phyloP scores from a whole-genome alignment of 2,797 vertebrate species.

The Alectoris magna region DNA sequence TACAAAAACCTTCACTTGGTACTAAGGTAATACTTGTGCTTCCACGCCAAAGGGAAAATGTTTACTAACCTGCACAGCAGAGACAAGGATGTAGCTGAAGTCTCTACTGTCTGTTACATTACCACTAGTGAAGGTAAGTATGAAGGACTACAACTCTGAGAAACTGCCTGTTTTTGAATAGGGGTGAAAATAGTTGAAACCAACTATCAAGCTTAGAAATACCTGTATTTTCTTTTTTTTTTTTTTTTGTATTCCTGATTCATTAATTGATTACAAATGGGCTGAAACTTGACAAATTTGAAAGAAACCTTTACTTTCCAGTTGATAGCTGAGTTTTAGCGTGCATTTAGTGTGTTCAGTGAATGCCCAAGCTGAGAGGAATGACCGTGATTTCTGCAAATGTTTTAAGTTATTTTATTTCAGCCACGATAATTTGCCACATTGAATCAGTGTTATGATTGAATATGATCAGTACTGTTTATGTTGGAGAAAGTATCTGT shows the following conservation, averaged over 20 bases:
- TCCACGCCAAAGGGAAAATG: neutral
- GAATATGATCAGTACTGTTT: neutral
- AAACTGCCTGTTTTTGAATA: neutral
- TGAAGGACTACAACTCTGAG: neutral
- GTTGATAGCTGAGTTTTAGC: neutral
- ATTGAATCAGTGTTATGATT: neutral
- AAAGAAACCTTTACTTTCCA: neutral
- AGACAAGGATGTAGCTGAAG: neutral
- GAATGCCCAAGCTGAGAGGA: neutral
- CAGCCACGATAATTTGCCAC: neutral
- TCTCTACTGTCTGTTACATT: neutral
- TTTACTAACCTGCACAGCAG: neutral
- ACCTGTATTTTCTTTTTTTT: neutral
- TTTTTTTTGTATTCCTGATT: neutral
- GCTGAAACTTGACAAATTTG: too few relatives aligned
- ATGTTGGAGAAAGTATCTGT: neutral
- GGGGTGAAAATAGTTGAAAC: neutral
- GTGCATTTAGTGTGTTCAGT: neutral
- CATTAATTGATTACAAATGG: neutral
- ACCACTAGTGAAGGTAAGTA: neutral
- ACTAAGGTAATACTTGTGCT: neutral
- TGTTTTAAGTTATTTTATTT: neutral
- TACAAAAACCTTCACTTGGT: neutral
- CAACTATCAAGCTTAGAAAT: neutral
- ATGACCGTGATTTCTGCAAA: neutral